Percentiles rank a stretch among this genome's conserved stretches.
Conservation (phyloP, 2,797 vertebrate species). For the Dallia pectoralis region DNA sequence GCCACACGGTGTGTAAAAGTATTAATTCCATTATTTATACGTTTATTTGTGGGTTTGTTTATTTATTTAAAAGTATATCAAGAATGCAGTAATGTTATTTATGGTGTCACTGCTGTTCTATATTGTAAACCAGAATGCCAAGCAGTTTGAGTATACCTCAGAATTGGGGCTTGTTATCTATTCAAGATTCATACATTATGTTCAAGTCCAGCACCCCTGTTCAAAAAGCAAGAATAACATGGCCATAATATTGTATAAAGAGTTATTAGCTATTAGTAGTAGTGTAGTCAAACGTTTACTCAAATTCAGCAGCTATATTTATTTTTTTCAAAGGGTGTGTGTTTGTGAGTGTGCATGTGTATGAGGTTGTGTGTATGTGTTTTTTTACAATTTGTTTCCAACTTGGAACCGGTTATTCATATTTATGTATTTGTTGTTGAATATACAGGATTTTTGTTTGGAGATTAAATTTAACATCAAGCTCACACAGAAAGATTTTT, state of each 20-base stretch:
- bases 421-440: conserved; percentile 1
- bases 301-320: conserved; percentile 66
- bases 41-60: conserved; percentile 1
- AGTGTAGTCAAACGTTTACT: conserved; percentile 53
- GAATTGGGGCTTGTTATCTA: conserved; percentile 2
- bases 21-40: conserved; percentile 23
- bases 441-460: neutral
- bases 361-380: conserved; percentile 15
- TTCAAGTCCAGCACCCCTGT: conserved; percentile 54
- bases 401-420: neutral
- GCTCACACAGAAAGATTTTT: neutral
- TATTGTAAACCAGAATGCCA: conserved; percentile 6
- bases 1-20: conserved; percentile 51
- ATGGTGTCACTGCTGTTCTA: conserved; percentile 4
- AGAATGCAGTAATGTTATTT: conserved; percentile 11
- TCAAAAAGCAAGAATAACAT: conserved; percentile 54
- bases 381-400: conserved; percentile 5
- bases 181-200: conserved; percentile 19
- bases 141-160: conserved; percentile 4
- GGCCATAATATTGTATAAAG: conserved; percentile 52
- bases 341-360: conserved; percentile 15
- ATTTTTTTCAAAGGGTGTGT: neutral
- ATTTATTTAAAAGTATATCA: conserved; percentile 15
- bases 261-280: conserved; percentile 40
- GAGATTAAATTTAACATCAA: neutral